Evolutionary conservation across 92 coral and sea anemone species (phyloP), one percentile per base, ranked within the genome.

Genomic region (Hydrozoanthus gracilis): DNA sequence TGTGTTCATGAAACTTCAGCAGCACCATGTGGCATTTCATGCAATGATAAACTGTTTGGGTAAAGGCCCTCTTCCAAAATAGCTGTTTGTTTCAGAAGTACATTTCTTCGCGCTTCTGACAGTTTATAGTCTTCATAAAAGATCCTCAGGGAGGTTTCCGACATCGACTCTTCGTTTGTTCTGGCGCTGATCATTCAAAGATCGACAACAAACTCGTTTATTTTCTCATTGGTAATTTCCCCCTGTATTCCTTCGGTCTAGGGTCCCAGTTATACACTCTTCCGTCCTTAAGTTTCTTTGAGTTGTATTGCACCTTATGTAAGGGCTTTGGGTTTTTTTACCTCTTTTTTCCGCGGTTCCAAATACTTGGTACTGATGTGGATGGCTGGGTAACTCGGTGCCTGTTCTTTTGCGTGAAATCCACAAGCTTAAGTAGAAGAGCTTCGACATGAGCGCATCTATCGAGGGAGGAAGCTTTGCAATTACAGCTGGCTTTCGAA

Each of bases 361-460:
- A 79, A 61, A 58, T 80, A 61, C 88, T 71, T 7, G 79, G 79
- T 76, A 54, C 73, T 5, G 88, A 84, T 10, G 88, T 84, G 39
- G 88, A 69, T 46, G 74, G 78, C 35, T 9, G 54, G 54, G 88
- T 74, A 3, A 84, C 80, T 14, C 58, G 71, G 55, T 83, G 69
- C 71, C 79, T 70, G 15, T 72, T 60, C 55, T 20, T 15, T 39
- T 72, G 11, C 3, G 44, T 71, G 20, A 71, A 72, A 14, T 84
- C 79, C 16, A 71, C 87, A 8, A 71, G 80, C 3, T 45, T 54
- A 44, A 83, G 79, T 8, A 84, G 88, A 52, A 84, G 20, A 15
- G 93, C 93, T 17, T 84, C 86, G 5, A 90, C 71, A 73, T 85
- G 88, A 56, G 88, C 82, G 60, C 88, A 85, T 47, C 82, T 56